Conservation (phyloP, 2,888 invertebrate species). For the Hirtodrosophila alboralis region DNA sequence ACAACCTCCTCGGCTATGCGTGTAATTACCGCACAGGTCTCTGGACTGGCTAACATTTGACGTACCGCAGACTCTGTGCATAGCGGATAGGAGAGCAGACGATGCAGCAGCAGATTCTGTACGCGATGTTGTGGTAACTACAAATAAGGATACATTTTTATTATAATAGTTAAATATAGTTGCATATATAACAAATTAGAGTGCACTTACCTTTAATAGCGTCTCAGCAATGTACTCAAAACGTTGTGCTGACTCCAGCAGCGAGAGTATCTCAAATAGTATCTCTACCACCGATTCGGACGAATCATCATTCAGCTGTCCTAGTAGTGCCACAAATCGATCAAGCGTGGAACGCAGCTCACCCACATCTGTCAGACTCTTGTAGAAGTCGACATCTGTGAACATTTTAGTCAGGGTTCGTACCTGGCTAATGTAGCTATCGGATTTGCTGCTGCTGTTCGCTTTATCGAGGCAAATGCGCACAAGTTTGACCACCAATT, state of each 20-base stretch:
- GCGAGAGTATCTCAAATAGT: slow-evolving; percentile 86
- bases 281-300: slow-evolving; percentile 86
- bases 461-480: slow-evolving; percentile 86
- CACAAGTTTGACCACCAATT: slow-evolving; percentile 74
- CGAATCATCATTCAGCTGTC: slow-evolving; percentile 84
- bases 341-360: slow-evolving; percentile 74
- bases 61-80: slow-evolving; percentile 80
- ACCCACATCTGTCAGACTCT: slow-evolving; percentile 81
- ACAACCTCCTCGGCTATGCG: slow-evolving; percentile 76
- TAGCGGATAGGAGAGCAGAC: slow-evolving; percentile 82
- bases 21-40: slow-evolving; percentile 71
- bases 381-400: slow-evolving; percentile 85
- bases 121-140: slow-evolving; percentile 73
- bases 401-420: slow-evolving; percentile 86
- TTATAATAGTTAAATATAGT: too few species aligned
- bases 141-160: too few species aligned
- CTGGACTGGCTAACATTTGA: slow-evolving; percentile 72
- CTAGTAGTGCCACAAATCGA: slow-evolving; percentile 65
- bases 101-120: slow-evolving; percentile 79
- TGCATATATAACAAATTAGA: too few species aligned
- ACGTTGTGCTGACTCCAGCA: slow-evolving; percentile 86
- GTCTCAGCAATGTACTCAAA: slow-evolving; percentile 85
- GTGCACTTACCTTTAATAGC: slow-evolving; percentile 85
- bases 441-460: slow-evolving; percentile 80
- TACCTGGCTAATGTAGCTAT: slow-evolving; percentile 85